Evolutionary conservation across 2,888 invertebrate species (phyloP).

Genomic region (Erebia epiphron): DNA sequence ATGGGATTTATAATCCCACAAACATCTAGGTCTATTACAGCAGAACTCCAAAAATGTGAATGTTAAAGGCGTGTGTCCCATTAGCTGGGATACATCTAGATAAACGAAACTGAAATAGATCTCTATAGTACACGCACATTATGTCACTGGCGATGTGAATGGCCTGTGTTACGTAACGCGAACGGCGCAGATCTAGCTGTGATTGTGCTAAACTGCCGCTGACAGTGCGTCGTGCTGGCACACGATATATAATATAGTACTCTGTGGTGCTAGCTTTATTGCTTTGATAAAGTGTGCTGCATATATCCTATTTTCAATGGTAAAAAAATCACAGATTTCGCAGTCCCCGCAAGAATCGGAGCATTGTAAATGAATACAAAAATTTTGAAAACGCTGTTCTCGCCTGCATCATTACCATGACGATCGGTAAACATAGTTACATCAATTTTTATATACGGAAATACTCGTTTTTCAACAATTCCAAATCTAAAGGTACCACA

Average conservation of each 20-base stretch:
- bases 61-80: constrained; percentile 4
- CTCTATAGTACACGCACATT: constrained; percentile 26
- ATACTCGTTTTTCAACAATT: too few species aligned
- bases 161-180: constrained; percentile 33
- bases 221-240: constrained; percentile 35
- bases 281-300: not conserved
- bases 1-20: too few species aligned
- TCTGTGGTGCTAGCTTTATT: constrained; percentile 22
- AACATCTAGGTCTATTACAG: too few species aligned
- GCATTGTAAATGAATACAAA: too few species aligned
- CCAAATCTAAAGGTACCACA: too few species aligned
- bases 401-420: too few species aligned
- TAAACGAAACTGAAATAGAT: constrained; percentile 29
- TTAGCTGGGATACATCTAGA: constrained; percentile 24
- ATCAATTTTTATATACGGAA: too few species aligned
- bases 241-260: too few species aligned
- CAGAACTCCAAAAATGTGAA: not conserved
- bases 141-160: constrained; percentile 34
- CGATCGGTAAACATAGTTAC: too few species aligned
- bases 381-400: too few species aligned
- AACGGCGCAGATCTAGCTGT: constrained; percentile 27
- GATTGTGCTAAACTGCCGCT: constrained; percentile 31
- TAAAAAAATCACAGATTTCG: too few species aligned
- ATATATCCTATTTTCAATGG: not conserved
- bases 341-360: too few species aligned